Percentiles rank a stretch among this genome's conserved stretches.
These are phyloP conservation scores for Clavelina lepadiformis DNA, from an alignment of 23 tunicate species.

Conservation along the genomic window DNA sequence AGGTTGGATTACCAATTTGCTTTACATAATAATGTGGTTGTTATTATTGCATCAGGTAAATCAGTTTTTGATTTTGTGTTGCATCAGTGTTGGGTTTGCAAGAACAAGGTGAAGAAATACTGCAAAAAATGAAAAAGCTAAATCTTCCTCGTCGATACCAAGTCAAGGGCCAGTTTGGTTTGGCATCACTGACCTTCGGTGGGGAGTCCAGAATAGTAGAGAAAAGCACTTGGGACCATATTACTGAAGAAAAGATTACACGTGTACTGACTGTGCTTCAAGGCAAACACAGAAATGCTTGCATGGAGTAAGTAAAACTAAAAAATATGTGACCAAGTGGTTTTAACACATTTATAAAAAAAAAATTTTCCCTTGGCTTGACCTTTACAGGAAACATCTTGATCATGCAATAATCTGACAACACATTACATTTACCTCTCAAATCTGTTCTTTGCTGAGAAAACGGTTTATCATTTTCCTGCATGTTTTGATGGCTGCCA, in stretches of 20 bases:
- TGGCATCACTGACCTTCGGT: constrained; percentile 12
- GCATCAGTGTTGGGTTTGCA: constrained; percentile 47
- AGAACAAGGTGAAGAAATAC: constrained; percentile 8
- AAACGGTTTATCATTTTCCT: too few relatives aligned
- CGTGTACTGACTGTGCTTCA: constrained; percentile 22
- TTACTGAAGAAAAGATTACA: constrained; percentile 31
- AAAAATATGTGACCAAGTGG: too few relatives aligned
- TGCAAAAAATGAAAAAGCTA: constrained; percentile 2
- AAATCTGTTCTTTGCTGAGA: background rate
- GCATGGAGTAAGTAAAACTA: constrained; percentile 28
- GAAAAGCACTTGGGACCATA: constrained; percentile 47
- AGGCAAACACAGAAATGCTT: constrained; percentile 55
- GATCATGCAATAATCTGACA: too few relatives aligned
- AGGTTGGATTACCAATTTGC: too few relatives aligned
- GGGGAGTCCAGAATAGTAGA: constrained; percentile 31
- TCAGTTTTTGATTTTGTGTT: too few relatives aligned
- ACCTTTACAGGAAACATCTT: too few relatives aligned
- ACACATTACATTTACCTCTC: background rate
- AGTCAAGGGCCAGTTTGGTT: constrained; percentile 39
- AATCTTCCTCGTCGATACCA: constrained; percentile 34
- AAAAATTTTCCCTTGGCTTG: too few relatives aligned
- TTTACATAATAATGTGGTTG: background rate
- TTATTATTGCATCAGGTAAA: background rate
- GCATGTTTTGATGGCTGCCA: background rate
- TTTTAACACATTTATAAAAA: too few relatives aligned